These are phyloP conservation scores for Fundulus diaphanus DNA, from an alignment of 2,797 vertebrate genomes.

Conservation along the genomic window DNA sequence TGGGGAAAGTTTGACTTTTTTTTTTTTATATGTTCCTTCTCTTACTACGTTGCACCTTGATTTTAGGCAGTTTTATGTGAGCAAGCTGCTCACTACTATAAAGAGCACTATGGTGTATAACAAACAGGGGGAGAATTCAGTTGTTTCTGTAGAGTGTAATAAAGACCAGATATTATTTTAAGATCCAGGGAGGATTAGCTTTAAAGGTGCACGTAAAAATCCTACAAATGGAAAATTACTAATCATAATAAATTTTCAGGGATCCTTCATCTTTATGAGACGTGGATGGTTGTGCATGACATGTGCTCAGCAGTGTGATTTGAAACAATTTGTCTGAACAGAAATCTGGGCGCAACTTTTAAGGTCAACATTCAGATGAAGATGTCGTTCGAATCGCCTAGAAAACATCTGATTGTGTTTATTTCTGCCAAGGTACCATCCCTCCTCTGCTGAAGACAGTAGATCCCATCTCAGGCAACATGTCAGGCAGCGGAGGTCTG, in stretches of 20 bases:
- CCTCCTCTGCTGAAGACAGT: constrained; percentile 94
- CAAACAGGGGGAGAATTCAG: not conserved
- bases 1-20: not conserved
- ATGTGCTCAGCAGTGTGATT: not conserved
- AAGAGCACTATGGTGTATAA: not conserved
- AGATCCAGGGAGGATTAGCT: not conserved
- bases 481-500: constrained; percentile 92
- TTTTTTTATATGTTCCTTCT: not conserved
- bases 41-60: not conserved
- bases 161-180: not conserved
- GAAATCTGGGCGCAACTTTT: not conserved
- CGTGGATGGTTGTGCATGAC: too few species aligned
- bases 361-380: not conserved
- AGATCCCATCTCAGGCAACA: constrained; percentile 91
- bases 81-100: not conserved
- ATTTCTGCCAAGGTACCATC: constrained; percentile 88
- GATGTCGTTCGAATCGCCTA: not conserved
- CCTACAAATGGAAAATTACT: constrained; percentile 10
- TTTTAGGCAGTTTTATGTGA: not conserved
- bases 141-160: not conserved
- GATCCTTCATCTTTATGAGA: not conserved
- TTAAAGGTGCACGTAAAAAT: constrained; percentile 11
- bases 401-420: constrained; percentile 9
- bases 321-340: not conserved
- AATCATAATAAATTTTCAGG: not conserved